phyloP scores from a whole-genome alignment of 2,797 vertebrate species.

The Buceros bicornis region DNA sequence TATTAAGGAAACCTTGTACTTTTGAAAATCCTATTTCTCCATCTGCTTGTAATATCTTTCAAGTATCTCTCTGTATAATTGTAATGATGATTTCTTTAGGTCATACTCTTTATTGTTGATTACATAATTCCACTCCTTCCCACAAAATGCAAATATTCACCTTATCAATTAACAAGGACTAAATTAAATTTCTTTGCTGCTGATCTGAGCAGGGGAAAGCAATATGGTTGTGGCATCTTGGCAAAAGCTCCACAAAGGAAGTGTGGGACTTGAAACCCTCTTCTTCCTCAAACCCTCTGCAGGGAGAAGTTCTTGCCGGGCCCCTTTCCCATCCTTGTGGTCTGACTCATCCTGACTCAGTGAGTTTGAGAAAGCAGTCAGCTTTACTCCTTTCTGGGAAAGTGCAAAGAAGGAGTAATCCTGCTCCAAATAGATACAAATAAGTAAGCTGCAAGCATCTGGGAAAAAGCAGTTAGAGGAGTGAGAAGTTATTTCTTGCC shows the following conservation, averaged over 20 bases:
- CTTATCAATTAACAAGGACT: not conserved
- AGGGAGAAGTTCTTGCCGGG: not conserved
- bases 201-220: not conserved
- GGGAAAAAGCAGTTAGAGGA: not conserved
- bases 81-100: not conserved
- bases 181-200: not conserved
- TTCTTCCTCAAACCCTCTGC: not conserved
- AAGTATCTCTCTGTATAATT: not conserved
- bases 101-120: not conserved
- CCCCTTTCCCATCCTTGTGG: not conserved
- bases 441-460: constrained; percentile 13
- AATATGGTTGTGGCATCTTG: not conserved
- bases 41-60: constrained; percentile 47
- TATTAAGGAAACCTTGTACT: constrained; percentile 56
- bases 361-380: not conserved
- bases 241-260: not conserved
- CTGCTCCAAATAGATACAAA: constrained; percentile 22
- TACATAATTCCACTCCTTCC: not conserved
- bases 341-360: constrained; percentile 67
- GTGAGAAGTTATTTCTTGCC: not conserved
- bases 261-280: not conserved
- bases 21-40: constrained; percentile 50
- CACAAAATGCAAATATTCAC: not conserved
- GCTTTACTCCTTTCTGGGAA: constrained; percentile 39
- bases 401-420: constrained; percentile 5